A percentile compares a stretch with the other conserved stretches of the same genome.
Evolutionary conservation across 2,113 vertebrate species (phyloP).

Genomic region (Prietella phreatophila): DNA sequence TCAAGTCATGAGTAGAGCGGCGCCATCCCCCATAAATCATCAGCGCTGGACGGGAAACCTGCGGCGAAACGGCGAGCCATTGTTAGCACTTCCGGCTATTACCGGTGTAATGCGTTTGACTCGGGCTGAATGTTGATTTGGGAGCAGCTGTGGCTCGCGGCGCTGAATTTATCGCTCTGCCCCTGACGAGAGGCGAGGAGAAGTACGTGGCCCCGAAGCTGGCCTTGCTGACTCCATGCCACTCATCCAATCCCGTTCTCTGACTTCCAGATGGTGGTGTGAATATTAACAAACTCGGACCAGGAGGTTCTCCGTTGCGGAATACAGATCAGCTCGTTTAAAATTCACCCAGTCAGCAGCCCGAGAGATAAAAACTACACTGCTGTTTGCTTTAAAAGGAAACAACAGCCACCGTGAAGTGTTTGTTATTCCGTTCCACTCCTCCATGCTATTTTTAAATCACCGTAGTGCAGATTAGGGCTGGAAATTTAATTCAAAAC

Average conservation of each 20-base stretch:
- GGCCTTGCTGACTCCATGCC: background rate
- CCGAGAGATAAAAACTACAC: background rate
- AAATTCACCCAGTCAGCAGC: slow-evolving; percentile 28
- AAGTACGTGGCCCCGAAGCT: background rate
- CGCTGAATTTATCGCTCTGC: background rate
- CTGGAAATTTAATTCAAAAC: background rate
- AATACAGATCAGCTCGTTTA: slow-evolving; percentile 32
- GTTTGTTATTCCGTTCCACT: background rate
- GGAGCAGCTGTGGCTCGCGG: slow-evolving; percentile 14
- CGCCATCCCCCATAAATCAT: slow-evolving; percentile 22
- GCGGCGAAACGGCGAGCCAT: background rate
- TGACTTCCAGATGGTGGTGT: slow-evolving; percentile 27
- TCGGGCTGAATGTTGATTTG: slow-evolving; percentile 2
- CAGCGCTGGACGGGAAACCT: background rate
- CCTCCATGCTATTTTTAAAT: background rate
- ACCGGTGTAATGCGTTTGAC: background rate
- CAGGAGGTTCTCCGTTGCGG: background rate
- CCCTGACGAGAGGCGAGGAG: background rate
- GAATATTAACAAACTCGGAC: slow-evolving; percentile 17
- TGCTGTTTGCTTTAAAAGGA: slow-evolving; percentile 14
- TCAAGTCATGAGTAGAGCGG: background rate
- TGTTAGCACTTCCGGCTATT: background rate
- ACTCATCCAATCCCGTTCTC: background rate
- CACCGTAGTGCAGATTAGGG: background rate
- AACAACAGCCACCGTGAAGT: background rate